These are phyloP conservation scores for Catocala sponsa DNA, from an alignment of 2,888 invertebrate genomes.

Conservation along the genomic window DNA sequence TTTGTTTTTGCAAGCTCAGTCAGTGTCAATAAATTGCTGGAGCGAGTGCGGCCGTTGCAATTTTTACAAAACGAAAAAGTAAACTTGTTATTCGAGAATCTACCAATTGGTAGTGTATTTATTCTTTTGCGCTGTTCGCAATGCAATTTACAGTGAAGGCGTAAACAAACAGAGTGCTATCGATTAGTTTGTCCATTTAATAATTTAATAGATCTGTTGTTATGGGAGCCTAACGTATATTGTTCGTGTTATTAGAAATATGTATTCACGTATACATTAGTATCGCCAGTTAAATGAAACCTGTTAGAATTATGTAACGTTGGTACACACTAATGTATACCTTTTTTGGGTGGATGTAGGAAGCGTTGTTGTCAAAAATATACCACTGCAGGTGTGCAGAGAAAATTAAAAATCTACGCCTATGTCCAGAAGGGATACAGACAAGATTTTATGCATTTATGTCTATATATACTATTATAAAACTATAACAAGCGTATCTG, in stretches of 20 bases:
- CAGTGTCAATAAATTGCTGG: conserved; percentile 56
- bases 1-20: conserved; percentile 38
- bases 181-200: conserved; percentile 25
- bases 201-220: background rate
- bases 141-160: conserved; percentile 36
- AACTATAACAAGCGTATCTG: too few species aligned
- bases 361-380: too few species aligned
- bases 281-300: too few species aligned
- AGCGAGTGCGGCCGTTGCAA: conserved; percentile 57
- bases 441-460: too few species aligned
- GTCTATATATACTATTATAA: too few species aligned
- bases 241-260: background rate
- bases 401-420: too few species aligned
- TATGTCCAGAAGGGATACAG: too few species aligned
- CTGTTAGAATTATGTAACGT: too few species aligned
- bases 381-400: too few species aligned
- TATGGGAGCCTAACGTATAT: background rate
- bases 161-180: conserved; percentile 32
- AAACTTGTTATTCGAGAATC: conserved; percentile 55
- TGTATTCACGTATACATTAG: background rate
- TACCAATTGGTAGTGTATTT: conserved; percentile 53
- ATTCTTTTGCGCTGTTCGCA: conserved; percentile 48
- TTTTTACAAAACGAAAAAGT: conserved; percentile 60
- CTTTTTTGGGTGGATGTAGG: too few species aligned
- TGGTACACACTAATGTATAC: too few species aligned